Conservation (phyloP, 2,888 invertebrate genomes). For the Oligia strigilis region DNA sequence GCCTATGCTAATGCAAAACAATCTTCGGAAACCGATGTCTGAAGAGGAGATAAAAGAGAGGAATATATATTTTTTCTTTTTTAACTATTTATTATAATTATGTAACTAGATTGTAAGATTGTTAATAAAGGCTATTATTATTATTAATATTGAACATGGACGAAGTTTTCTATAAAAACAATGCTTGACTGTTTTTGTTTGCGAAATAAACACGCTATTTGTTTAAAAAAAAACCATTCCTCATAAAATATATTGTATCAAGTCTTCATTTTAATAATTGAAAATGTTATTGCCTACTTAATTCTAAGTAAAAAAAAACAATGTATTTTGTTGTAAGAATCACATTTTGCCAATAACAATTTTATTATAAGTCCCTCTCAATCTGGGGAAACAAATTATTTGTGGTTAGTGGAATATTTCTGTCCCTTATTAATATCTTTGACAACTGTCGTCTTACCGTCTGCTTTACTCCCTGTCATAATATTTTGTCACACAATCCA, state of each 20-base stretch:
- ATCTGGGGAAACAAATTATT: background rate
- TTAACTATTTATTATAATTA: too few species aligned
- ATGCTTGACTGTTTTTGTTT: background rate
- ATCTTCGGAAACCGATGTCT: too few species aligned
- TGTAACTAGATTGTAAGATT: too few species aligned
- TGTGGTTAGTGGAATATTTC: background rate
- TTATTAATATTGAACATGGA: too few species aligned
- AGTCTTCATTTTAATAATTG: background rate
- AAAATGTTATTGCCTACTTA: background rate
- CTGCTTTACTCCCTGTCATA: constrained; percentile 4
- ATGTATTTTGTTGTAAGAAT: background rate
- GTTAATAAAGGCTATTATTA: too few species aligned
- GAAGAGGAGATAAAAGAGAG: too few species aligned
- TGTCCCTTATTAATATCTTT: background rate
- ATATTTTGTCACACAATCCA: constrained; percentile 14
- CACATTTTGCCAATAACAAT: background rate
- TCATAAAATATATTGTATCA: background rate
- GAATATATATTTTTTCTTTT: too few species aligned
- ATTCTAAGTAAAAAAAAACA: background rate
- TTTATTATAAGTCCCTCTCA: background rate
- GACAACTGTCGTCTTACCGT: constrained; percentile 17
- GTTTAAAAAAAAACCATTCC: background rate
- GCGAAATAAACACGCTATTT: background rate
- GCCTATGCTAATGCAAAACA: too few species aligned
- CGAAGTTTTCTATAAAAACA: background rate